Base-by-base conservation (phyloP, 1,140 invertebrate species). In the Proales similis region DNA sequence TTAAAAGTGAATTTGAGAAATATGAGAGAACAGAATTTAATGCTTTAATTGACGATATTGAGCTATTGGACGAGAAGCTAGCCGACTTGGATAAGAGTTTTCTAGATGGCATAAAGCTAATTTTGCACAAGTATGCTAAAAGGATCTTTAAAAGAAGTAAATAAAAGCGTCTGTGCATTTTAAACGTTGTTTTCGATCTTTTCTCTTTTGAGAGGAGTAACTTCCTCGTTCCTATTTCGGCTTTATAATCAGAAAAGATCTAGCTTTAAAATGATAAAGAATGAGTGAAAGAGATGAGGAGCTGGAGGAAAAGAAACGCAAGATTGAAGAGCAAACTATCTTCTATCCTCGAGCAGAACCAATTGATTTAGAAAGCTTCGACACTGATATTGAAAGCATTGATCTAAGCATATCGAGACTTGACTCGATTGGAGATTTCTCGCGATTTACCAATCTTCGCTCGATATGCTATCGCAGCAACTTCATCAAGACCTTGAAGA, bases 21-120 rank as follows among this genome's bases (percentile, higher is more conserved):
- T 93, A 87, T 67, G 90, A 93, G 78, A 87, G 91, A 73, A 82
- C 86, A 65, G 74, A 71, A 65, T 75, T 70, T 63, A 45, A 68
- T 38, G 65, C 70, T 26, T 60, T 77, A 2, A 64, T 65, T 32
- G 43, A 65, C 2, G 47, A 71, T 9, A 76, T 77, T 39, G 68
- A 74, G 17, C 65, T 65, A 60, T 64, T 63, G 22, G 64, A 49
- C 48, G 63, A 63, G 19, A 29, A 65, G 14, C 48, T 74, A 45
- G 71, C 74, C 3, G 19, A 22, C 30, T 24, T 57, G 9, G 51
- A 57, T 11, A 11, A 17, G 0, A 14, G 2, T 3, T 11, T 29
- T 42, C 39, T 17, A 1, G 33, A 57, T 29, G 30, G 12, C n/a
- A 24, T 57, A 9, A 66, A 73, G 65, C 63, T 71, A 48, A 68